phyloP scores from a whole-genome alignment of 2,888 invertebrate genomes.

The Camponotus fellah region DNA sequence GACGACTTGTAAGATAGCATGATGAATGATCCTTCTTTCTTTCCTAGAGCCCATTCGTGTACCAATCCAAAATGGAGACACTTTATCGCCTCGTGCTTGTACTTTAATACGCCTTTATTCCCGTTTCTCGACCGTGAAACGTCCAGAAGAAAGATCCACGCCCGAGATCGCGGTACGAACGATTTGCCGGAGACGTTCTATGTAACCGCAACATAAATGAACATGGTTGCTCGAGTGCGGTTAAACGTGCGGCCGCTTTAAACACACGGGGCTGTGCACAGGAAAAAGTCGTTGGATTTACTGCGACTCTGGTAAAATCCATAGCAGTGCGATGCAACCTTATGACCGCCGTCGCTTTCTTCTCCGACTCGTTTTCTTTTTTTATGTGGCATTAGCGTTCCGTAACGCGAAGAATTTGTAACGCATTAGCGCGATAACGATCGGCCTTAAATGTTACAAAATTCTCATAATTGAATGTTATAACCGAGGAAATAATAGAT shows the following conservation, averaged over 20 bases:
- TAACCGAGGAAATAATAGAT: background rate
- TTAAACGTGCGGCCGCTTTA: slow-evolving; percentile 60
- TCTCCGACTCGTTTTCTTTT: slow-evolving; percentile 4
- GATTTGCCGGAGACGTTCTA: slow-evolving; percentile 65
- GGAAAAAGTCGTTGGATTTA: slow-evolving; percentile 58
- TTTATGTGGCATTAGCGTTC: slow-evolving; percentile 29
- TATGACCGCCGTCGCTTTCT: slow-evolving; percentile 10
- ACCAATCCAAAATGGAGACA: slow-evolving; percentile 60
- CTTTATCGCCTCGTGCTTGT: slow-evolving; percentile 60
- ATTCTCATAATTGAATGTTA: background rate
- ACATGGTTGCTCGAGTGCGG: slow-evolving; percentile 63
- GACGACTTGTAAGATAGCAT: slow-evolving; percentile 28
- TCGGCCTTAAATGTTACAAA: background rate
- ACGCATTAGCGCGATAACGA: slow-evolving; percentile 5
- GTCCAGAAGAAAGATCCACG: slow-evolving; percentile 65
- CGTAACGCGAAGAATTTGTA: slow-evolving; percentile 28
- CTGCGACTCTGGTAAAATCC: slow-evolving; percentile 45
- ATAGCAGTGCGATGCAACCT: slow-evolving; percentile 34
- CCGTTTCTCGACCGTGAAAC: slow-evolving; percentile 64
- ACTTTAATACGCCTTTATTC: slow-evolving; percentile 63
- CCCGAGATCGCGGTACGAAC: slow-evolving; percentile 64
- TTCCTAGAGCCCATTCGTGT: slow-evolving; percentile 14
- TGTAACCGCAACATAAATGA: slow-evolving; percentile 74
- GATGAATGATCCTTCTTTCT: slow-evolving; percentile 41
- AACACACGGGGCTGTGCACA: slow-evolving; percentile 60